A percentile compares a stretch with the other conserved stretches of the same genome.
Evolutionary conservation across 2,113 vertebrate species (phyloP).

Genomic region (Toxostoma redivivum): DNA sequence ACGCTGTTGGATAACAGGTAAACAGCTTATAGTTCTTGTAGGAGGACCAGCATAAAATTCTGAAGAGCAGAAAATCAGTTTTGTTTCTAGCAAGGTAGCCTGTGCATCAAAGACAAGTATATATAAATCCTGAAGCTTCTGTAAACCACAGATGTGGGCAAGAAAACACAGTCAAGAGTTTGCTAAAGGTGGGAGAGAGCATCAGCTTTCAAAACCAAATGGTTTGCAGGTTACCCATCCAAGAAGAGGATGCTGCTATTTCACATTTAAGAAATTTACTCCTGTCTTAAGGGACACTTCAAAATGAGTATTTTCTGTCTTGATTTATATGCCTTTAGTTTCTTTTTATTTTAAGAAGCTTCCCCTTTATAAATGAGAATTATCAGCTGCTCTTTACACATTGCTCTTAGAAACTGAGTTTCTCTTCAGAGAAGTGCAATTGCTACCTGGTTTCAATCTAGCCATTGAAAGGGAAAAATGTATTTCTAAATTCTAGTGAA

Average conservation of each 20-base stretch:
- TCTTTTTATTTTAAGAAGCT: not conserved
- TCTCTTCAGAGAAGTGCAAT: not conserved
- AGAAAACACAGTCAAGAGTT: not conserved
- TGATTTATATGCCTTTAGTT: not conserved
- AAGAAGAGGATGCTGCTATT: not conserved
- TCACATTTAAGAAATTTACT: fast-evolving
- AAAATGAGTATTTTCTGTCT: not conserved
- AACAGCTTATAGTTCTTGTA: not conserved
- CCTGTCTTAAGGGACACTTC: not conserved
- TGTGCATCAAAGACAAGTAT: not conserved
- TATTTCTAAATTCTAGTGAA: not conserved
- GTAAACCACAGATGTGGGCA: not conserved
- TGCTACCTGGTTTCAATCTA: not conserved
- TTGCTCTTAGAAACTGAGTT: not conserved
- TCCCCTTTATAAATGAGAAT: not conserved
- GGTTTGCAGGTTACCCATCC: not conserved
- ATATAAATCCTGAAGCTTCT: not conserved
- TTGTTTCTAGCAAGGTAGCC: not conserved
- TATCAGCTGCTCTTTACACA: not conserved
- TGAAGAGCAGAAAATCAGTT: not conserved
- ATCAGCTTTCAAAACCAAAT: not conserved
- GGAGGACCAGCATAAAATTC: not conserved
- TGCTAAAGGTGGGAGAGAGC: not conserved
- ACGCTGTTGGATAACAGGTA: not conserved
- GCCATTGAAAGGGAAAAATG: not conserved